Percentiles rank a stretch among this genome's conserved stretches.
These are phyloP conservation scores for Pardalotus punctatus DNA, from an alignment of 2,113 vertebrate genomes.

Conservation along the genomic window DNA sequence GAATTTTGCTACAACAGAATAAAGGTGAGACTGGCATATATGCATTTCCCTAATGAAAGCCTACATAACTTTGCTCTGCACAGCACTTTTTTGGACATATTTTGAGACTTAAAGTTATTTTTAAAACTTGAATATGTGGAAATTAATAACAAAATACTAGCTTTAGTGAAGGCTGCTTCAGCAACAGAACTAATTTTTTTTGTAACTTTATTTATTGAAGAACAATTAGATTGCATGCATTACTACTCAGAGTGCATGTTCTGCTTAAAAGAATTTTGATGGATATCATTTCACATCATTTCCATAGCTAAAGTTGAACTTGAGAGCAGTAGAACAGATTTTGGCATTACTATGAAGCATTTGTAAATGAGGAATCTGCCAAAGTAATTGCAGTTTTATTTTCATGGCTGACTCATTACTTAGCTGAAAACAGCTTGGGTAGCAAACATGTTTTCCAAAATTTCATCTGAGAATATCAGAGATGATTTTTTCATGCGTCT, in stretches of 20 bases:
- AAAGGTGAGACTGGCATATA: not conserved
- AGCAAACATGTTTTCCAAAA: constrained; percentile 7
- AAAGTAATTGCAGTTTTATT: constrained; percentile 4
- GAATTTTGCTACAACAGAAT: not conserved
- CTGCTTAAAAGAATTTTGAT: not conserved
- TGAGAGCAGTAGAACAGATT: not conserved
- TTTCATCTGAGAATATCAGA: not conserved
- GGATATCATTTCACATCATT: not conserved
- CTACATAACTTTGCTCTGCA: not conserved
- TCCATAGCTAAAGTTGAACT: not conserved
- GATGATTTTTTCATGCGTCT: not conserved
- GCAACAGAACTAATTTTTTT: not conserved
- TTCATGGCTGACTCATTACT: not conserved
- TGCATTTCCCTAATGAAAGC: not conserved
- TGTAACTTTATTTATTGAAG: not conserved
- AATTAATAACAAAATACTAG: not conserved
- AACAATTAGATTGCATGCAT: not conserved
- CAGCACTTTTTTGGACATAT: not conserved
- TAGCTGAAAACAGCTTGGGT: constrained; percentile 15
- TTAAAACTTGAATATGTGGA: not conserved
- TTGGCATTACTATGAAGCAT: not conserved
- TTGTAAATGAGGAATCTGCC: constrained; percentile 13
- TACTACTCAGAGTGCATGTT: not conserved
- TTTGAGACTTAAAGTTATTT: not conserved
- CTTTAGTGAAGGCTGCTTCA: not conserved